Conservation (phyloP, 2,888 invertebrate species). For the Sminthurinus aureus region DNA sequence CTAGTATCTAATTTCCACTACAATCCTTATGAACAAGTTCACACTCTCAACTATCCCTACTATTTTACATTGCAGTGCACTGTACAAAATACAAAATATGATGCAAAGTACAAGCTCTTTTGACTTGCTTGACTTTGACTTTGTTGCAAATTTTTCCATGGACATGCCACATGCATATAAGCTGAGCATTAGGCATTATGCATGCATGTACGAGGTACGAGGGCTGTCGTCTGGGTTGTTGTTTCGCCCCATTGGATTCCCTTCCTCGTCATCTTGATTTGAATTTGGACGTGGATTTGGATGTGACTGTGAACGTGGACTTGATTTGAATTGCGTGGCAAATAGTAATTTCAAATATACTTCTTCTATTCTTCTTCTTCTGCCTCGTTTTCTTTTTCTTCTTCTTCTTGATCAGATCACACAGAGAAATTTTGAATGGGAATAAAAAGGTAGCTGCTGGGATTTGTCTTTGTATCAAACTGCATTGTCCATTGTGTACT, state of each 20-base stretch:
- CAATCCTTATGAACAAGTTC: background rate
- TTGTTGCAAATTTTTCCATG: slow-evolving; percentile 15
- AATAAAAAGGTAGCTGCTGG: background rate
- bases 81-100: too few species aligned
- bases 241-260: background rate
- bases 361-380: too few species aligned
- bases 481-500: background rate
- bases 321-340: background rate
- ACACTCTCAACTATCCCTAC: background rate
- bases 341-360: background rate
- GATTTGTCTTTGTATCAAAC: background rate
- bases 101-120: too few species aligned
- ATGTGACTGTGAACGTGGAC: too few species aligned
- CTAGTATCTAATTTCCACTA: too few species aligned
- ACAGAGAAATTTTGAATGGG: background rate
- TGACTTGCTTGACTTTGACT: background rate
- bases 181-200: too few species aligned
- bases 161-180: background rate
- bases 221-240: background rate
- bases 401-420: background rate
- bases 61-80: too few species aligned
- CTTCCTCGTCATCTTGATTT: background rate
- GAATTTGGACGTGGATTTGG: background rate
- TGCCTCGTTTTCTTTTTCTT: background rate
- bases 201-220: too few species aligned